A percentile compares a stretch with the other conserved stretches of the same genome.
phyloP scores from a whole-genome alignment of 1,140 invertebrate genomes.

The Drosophila tani region DNA sequence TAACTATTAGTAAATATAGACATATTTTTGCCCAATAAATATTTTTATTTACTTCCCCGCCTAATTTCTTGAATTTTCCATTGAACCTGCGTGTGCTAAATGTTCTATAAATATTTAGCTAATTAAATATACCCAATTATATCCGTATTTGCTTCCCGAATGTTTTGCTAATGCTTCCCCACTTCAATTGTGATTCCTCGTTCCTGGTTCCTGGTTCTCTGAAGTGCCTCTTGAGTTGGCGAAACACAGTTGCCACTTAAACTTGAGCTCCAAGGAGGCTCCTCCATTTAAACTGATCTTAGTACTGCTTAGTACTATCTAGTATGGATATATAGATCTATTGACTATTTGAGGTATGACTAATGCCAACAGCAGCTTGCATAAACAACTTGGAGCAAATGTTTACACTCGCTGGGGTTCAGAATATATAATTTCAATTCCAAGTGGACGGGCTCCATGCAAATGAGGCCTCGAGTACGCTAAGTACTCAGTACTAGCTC shows the following conservation, averaged over 20 bases:
- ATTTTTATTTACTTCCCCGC: background rate
- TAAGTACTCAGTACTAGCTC: constrained; percentile 38
- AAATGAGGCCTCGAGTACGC: constrained; percentile 54
- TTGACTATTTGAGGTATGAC: constrained; percentile 28
- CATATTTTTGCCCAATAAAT: too few species aligned
- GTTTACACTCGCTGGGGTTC: constrained; percentile 39
- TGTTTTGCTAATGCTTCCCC: constrained; percentile 30
- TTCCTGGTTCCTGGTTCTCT: constrained; percentile 4
- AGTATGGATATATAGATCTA: constrained; percentile 4
- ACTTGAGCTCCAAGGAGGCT: background rate
- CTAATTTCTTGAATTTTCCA: background rate
- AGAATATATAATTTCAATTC: constrained; percentile 56
- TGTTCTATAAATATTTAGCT: constrained; percentile 38
- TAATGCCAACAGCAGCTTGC: constrained; percentile 52
- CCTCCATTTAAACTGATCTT: background rate
- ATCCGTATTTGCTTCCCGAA: constrained; percentile 12
- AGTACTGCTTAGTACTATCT: constrained; percentile 8
- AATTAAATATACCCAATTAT: constrained; percentile 19
- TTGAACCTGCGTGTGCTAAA: constrained; percentile 15
- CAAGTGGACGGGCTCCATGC: constrained; percentile 48
- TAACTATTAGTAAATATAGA: background rate
- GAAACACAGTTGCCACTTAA: background rate
- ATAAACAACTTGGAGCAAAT: constrained; percentile 52
- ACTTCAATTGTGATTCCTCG: constrained; percentile 22
- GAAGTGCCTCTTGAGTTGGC: constrained; percentile 6